Conservation (phyloP, 2,888 invertebrate genomes). For the Athripsodes cinereus region DNA sequence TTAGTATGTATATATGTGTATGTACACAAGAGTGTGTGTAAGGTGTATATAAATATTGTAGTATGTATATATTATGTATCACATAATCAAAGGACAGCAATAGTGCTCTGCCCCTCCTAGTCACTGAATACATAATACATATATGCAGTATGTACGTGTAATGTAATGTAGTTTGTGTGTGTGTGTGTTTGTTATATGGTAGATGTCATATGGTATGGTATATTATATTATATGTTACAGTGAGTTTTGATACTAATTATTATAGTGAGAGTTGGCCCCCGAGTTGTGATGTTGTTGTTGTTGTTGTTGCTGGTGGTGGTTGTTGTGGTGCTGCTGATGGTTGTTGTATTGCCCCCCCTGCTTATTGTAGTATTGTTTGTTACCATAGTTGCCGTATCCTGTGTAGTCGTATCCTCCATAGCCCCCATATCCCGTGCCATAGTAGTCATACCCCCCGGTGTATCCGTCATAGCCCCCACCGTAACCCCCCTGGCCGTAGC, state of each 20-base stretch:
- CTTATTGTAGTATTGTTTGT: slow-evolving; percentile 33
- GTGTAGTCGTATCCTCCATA: slow-evolving; percentile 78
- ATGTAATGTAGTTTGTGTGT: too few species aligned
- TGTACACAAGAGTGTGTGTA: too few species aligned
- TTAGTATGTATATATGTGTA: too few species aligned
- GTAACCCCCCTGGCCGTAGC: slow-evolving; percentile 66
- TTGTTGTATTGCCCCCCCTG: background rate
- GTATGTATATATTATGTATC: too few species aligned
- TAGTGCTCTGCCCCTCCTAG: too few species aligned
- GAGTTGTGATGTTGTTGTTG: slow-evolving; percentile 11
- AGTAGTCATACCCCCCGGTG: slow-evolving; percentile 64
- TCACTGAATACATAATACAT: too few species aligned
- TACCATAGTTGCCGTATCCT: slow-evolving; percentile 79
- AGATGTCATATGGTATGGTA: slow-evolving; percentile 1
- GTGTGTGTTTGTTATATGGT: too few species aligned
- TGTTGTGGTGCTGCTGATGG: background rate
- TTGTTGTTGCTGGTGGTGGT: background rate
- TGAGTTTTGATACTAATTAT: too few species aligned
- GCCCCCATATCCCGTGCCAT: slow-evolving; percentile 70
- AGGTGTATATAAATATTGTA: too few species aligned
- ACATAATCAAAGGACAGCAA: too few species aligned
- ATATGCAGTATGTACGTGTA: too few species aligned
- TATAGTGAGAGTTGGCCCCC: background rate
- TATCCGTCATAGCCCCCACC: slow-evolving; percentile 71
- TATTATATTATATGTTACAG: too few species aligned